Percentiles rank a stretch among this genome's conserved stretches.
Evolutionary conservation across 2,888 invertebrate species (phyloP).

Genomic region (Cetonia aurata): DNA sequence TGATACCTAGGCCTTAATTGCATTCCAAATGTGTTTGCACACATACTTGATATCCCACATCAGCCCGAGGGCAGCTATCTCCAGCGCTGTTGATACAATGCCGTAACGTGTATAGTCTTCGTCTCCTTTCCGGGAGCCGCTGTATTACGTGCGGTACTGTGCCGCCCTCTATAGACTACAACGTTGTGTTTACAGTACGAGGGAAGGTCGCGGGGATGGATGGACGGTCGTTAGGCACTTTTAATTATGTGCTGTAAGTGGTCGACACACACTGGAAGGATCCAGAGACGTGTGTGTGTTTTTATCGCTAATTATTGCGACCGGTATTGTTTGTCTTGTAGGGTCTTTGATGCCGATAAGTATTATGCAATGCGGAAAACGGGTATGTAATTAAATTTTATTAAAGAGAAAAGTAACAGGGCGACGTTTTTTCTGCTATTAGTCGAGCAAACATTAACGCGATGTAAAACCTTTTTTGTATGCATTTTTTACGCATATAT

Average conservation of each 20-base stretch:
- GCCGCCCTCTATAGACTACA: no score
- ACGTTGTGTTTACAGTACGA: slow-evolving; percentile 56
- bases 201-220: slow-evolving; percentile 48
- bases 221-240: slow-evolving; percentile 58
- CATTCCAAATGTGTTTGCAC: slow-evolving; percentile 66
- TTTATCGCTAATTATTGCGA: slow-evolving; percentile 55
- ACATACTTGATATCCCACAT: slow-evolving; percentile 63
- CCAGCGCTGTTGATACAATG: slow-evolving; percentile 50
- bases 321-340: slow-evolving; percentile 35
- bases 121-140: slow-evolving; percentile 5
- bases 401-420: slow-evolving; percentile 3
- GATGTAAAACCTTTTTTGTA: no score
- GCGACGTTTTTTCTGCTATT: background rate
- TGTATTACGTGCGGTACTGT: background rate
- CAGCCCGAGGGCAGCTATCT: slow-evolving; percentile 42
- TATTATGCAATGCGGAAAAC: background rate
- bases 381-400: slow-evolving; percentile 18
- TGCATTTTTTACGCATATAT: no score
- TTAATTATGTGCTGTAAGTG: slow-evolving; percentile 62
- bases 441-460: background rate
- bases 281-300: slow-evolving; percentile 46
- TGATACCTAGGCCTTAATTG: slow-evolving; percentile 66
- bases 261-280: slow-evolving; percentile 56
- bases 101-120: slow-evolving; percentile 27
- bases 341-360: slow-evolving; percentile 26